phyloP scores from a whole-genome alignment of 2,797 vertebrate genomes.

The Anomalospiza imberbis region DNA sequence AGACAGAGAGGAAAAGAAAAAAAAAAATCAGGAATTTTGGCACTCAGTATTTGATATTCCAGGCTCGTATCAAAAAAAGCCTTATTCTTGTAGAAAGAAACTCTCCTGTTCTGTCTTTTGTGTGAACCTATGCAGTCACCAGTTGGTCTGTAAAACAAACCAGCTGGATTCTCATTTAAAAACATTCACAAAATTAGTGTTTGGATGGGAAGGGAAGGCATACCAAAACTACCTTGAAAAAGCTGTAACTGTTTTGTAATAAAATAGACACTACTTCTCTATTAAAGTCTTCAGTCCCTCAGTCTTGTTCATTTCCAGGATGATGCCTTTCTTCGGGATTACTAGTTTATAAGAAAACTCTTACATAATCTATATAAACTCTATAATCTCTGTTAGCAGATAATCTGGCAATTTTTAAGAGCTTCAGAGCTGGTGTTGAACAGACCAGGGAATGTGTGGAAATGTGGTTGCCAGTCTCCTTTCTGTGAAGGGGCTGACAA shows the following conservation, averaged over 20 bases:
- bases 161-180: background rate
- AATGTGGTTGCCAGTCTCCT: background rate
- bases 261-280: background rate
- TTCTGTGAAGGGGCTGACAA: background rate
- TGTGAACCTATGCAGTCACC: background rate
- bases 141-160: background rate
- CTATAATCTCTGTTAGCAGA: background rate
- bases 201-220: background rate
- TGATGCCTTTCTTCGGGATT: background rate
- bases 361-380: too few species aligned
- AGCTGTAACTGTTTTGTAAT: background rate
- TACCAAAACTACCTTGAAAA: background rate
- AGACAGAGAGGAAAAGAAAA: fast-evolving
- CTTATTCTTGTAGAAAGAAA: background rate
- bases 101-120: background rate
- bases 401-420: background rate
- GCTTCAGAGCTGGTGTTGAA: background rate
- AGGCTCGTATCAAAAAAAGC: background rate
- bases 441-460: background rate
- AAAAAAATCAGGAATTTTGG: background rate
- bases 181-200: background rate
- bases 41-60: background rate
- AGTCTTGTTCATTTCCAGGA: background rate
- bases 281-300: background rate
- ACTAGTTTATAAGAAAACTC: background rate